These are phyloP conservation scores for Marasmarcha lunaedactyla DNA, from an alignment of 2,888 invertebrate genomes.

Conservation along the genomic window DNA sequence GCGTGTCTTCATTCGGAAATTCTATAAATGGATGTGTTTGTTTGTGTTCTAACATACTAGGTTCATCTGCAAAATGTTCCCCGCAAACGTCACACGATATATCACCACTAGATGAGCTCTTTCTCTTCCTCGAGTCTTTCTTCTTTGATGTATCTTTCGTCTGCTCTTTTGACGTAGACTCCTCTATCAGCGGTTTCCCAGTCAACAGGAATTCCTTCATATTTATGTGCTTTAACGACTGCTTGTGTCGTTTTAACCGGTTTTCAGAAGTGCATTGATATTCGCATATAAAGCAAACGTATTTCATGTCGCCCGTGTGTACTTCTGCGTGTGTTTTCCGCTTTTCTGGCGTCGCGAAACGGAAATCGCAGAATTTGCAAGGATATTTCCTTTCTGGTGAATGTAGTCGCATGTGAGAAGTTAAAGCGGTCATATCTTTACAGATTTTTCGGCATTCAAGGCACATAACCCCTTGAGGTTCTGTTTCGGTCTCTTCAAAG, in stretches of 20 bases:
- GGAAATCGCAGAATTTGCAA: conserved; percentile 57
- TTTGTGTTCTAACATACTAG: conserved; percentile 51
- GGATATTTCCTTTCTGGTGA: conserved; percentile 50
- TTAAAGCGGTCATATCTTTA: conserved; percentile 42
- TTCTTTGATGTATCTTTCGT: conserved; percentile 19
- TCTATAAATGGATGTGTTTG: conserved; percentile 60
- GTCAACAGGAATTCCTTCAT: conserved; percentile 50
- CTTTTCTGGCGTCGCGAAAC: conserved; percentile 52
- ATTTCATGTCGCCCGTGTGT: conserved; percentile 60
- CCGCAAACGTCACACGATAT: conserved; percentile 51
- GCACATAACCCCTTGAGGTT: conserved; percentile 45
- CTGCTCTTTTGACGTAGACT: conserved; percentile 25
- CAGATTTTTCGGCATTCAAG: conserved; percentile 56
- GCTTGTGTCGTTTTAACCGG: conserved; percentile 46
- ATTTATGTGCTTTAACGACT: conserved; percentile 44
- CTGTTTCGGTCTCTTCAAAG: conserved; percentile 29
- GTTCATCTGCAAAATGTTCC: conserved; percentile 40
- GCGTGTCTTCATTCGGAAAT: conserved; percentile 57
- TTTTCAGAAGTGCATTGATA: conserved; percentile 58
- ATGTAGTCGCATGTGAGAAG: conserved; percentile 53
- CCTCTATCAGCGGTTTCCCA: conserved; percentile 34
- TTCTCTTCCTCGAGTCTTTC: conserved; percentile 29
- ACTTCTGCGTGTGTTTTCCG: conserved; percentile 46
- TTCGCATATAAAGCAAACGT: conserved; percentile 59
- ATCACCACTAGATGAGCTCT: conserved; percentile 7